A percentile compares a stretch with the other conserved stretches of the same genome.
These are phyloP conservation scores for Salvelinus sp. DNA, from an alignment of 2,113 vertebrate species.

Conservation along the genomic window DNA sequence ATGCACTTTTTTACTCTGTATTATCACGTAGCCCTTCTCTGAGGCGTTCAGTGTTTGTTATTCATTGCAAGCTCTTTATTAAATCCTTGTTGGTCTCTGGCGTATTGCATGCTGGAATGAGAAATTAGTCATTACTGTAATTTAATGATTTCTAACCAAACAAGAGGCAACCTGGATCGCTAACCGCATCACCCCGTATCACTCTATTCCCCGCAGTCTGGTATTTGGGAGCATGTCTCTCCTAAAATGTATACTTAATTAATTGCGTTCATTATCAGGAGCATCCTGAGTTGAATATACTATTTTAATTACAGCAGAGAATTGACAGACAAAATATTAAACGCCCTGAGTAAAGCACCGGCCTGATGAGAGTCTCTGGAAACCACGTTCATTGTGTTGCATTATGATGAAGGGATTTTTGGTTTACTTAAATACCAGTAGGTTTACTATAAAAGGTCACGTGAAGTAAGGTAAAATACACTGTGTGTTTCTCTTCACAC, in stretches of 20 bases:
- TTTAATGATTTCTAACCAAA: slow-evolving; percentile 81
- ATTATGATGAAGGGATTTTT: not conserved
- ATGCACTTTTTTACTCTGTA: slow-evolving; percentile 77
- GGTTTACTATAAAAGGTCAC: not conserved
- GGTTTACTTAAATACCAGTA: not conserved
- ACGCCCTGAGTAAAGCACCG: slow-evolving; percentile 32
- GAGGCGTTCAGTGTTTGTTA: slow-evolving; percentile 66
- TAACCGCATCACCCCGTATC: slow-evolving; percentile 50
- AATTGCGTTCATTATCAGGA: slow-evolving; percentile 71
- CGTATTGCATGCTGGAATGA: slow-evolving; percentile 71
- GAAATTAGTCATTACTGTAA: slow-evolving; percentile 82
- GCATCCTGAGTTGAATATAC: slow-evolving; percentile 60
- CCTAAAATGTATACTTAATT: slow-evolving; percentile 71
- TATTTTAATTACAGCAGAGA: slow-evolving; percentile 69
- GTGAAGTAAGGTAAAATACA: not conserved
- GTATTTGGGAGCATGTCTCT: slow-evolving; percentile 66
- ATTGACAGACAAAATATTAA: slow-evolving; percentile 64
- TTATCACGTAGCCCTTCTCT: slow-evolving; percentile 69
- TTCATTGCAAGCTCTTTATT: slow-evolving; percentile 77
- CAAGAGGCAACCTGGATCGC: slow-evolving; percentile 68
- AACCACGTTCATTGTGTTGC: not conserved
- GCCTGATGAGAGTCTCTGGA: slow-evolving; percentile 34
- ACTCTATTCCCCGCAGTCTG: slow-evolving; percentile 54
- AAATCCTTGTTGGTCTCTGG: slow-evolving; percentile 74
- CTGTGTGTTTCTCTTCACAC: not conserved